Conservation (phyloP, 2,113 vertebrate genomes). For the Pica pica region DNA sequence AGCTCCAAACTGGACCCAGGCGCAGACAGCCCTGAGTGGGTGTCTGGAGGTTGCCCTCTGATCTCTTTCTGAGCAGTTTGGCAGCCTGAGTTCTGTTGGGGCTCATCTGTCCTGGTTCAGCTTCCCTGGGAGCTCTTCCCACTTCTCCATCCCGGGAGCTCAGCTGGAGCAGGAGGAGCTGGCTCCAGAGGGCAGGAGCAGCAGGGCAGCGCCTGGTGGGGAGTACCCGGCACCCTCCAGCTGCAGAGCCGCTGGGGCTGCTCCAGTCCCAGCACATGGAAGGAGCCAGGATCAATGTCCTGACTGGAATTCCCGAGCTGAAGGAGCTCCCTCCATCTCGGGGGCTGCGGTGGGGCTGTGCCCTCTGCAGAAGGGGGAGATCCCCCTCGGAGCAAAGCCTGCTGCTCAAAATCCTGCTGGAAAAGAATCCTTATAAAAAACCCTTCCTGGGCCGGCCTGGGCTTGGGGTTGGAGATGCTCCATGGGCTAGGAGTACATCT, state of each 20-base stretch:
- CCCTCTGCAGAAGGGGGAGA: background rate
- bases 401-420: background rate
- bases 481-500: too few species aligned
- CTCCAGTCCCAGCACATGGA: fast-evolving
- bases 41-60: background rate
- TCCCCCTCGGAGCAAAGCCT: background rate
- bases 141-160: background rate
- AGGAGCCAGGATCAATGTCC: background rate
- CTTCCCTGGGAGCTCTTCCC: background rate
- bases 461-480: background rate
- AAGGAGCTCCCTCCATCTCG: background rate
- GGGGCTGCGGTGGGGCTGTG: background rate
- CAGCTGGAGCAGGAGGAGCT: background rate
- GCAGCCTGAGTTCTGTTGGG: background rate
- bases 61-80: background rate
- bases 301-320: background rate
- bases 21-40: background rate
- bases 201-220: background rate
- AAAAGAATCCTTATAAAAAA: background rate
- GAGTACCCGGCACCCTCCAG: background rate
- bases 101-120: background rate
- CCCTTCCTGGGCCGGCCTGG: fast-evolving
- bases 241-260: background rate
- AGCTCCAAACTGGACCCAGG: background rate
- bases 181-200: background rate